phyloP scores from a whole-genome alignment of 2,888 invertebrate species.

The Rhagonycha fulva region DNA sequence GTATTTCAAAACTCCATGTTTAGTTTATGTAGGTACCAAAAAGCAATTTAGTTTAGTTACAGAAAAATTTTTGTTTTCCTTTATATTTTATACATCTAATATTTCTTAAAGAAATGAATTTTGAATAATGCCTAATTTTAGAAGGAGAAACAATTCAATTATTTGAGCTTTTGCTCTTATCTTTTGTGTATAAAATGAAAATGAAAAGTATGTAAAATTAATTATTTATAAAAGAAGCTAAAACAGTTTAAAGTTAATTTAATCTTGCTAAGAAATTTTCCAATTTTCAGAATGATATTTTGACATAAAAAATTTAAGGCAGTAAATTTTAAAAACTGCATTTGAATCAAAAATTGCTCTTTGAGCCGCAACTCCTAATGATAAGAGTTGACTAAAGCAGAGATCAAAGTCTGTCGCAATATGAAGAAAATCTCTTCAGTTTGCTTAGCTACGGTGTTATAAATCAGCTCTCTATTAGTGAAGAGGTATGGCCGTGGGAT shows the following conservation, averaged over 20 bases:
- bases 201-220: not conserved
- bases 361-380: too few species aligned
- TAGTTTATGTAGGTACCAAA: not conserved
- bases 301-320: not conserved
- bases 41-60: not conserved
- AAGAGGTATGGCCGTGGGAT: too few species aligned
- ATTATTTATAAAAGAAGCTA: not conserved
- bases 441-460: too few species aligned
- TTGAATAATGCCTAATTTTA: not conserved
- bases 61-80: not conserved
- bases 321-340: too few species aligned
- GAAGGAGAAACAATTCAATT: not conserved
- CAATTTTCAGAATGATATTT: not conserved
- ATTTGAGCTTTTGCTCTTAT: not conserved
- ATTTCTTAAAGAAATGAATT: not conserved
- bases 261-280: too few species aligned
- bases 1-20: conserved; percentile 1
- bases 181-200: not conserved
- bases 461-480: too few species aligned
- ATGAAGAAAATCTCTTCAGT: too few species aligned
- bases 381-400: too few species aligned
- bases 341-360: too few species aligned
- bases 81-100: not conserved
- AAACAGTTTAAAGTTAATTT: not conserved
- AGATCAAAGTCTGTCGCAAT: too few species aligned